These are phyloP conservation scores for Neopipo cinnamomea DNA, from an alignment of 2,113 vertebrate genomes.

Conservation along the genomic window DNA sequence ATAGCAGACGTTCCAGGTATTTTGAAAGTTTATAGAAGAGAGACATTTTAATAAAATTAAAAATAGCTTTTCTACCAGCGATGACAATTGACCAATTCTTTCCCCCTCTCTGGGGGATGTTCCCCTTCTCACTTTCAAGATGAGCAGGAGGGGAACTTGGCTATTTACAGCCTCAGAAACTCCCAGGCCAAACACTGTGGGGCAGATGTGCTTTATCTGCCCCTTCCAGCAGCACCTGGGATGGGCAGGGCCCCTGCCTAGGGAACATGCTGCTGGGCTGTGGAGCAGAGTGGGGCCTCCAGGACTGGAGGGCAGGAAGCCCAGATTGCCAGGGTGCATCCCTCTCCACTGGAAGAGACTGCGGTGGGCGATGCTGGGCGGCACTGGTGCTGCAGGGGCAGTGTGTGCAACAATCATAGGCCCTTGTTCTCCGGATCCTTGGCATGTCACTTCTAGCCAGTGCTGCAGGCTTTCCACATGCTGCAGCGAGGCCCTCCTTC, in stretches of 20 bases:
- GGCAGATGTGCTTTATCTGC: background rate
- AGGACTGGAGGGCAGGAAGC: background rate
- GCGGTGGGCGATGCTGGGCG: background rate
- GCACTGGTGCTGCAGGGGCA: background rate
- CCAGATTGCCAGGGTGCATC: background rate
- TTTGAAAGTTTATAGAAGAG: conserved; percentile 26
- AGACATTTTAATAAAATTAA: conserved; percentile 7
- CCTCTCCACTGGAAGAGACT: background rate
- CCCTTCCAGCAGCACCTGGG: background rate
- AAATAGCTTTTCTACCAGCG: background rate
- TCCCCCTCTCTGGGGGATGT: background rate
- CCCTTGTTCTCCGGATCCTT: background rate
- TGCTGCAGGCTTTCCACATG: background rate
- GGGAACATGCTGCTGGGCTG: background rate
- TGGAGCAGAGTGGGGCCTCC: background rate
- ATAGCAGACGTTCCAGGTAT: background rate
- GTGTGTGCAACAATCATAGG: rapidly evolving
- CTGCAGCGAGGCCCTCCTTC: background rate
- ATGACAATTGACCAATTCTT: background rate
- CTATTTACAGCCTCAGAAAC: conserved; percentile 16
- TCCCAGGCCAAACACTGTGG: rapidly evolving
- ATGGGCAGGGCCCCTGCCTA: rapidly evolving
- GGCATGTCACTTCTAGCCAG: background rate
- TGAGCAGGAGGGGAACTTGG: background rate
- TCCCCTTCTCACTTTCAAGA: conserved; percentile 32